A percentile compares a stretch with the other conserved stretches of the same genome.
Conservation (phyloP, 2,888 invertebrate species). For the Dusona sp. region DNA sequence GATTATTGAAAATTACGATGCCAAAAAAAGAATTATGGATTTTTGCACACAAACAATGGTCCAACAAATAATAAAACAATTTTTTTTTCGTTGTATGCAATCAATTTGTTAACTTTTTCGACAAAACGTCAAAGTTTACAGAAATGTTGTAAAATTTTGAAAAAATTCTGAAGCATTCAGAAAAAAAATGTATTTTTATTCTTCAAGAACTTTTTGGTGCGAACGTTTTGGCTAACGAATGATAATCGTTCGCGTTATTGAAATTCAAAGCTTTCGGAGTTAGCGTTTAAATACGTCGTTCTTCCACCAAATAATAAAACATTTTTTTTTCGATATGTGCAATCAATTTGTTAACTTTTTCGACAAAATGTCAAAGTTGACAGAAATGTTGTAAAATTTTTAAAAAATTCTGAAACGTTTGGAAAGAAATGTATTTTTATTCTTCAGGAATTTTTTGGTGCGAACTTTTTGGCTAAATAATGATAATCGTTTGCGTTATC, state of each 20-base stretch:
- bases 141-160: not conserved
- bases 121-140: not conserved
- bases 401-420: too few species aligned
- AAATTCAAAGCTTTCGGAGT: not conserved
- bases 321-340: not conserved
- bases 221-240: not conserved
- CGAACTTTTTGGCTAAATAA: not conserved
- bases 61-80: too few species aligned
- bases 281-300: not conserved
- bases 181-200: not conserved
- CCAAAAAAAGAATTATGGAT: not conserved
- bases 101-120: not conserved
- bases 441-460: not conserved
- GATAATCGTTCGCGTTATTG: not conserved
- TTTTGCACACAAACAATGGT: too few species aligned
- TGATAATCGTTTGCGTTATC: not conserved
- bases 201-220: not conserved
- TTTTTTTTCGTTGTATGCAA: not conserved
- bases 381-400: not conserved
- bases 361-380: not conserved
- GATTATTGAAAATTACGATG: not conserved
- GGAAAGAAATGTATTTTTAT: not conserved
- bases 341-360: not conserved
- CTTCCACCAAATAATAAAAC: too few species aligned
- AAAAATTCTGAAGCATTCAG: not conserved